Percentiles rank a stretch among this genome's conserved stretches.
Evolutionary conservation across 1,140 invertebrate species (phyloP).

Genomic region (Bicyclus anynana): DNA sequence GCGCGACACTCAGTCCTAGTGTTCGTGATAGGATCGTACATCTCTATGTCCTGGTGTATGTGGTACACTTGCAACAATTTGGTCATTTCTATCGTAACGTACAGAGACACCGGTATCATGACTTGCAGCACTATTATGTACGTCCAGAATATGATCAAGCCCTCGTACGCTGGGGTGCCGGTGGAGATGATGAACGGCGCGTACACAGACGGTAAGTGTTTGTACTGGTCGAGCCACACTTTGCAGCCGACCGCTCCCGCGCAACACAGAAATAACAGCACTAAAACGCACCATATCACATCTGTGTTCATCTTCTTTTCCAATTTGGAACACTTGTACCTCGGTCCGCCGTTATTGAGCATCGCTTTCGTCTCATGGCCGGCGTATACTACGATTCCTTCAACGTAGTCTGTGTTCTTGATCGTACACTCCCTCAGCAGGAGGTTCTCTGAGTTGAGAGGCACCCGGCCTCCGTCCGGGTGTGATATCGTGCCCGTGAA

Average conservation of each 20-base stretch:
- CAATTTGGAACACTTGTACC: conserved; percentile 95
- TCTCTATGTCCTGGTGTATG: conserved; percentile 92
- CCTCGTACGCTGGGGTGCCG: conserved; percentile 84
- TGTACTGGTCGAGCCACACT: conserved; percentile 83
- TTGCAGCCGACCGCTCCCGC: conserved; percentile 93
- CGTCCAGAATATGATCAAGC: conserved; percentile 95
- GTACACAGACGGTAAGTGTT: conserved; percentile 35
- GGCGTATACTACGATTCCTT: conserved; percentile 98
- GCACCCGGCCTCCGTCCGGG: conserved; percentile 86
- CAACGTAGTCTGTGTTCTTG: conserved; percentile 93
- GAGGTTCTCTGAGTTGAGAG: conserved; percentile 95
- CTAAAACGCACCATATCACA: conserved; percentile 97
- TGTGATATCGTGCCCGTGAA: conserved; percentile 95
- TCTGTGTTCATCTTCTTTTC: conserved; percentile 97
- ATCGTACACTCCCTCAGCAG: conserved; percentile 95
- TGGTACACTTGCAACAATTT: conserved; percentile 98
- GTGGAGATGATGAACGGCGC: conserved; percentile 81
- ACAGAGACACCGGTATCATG: conserved; percentile 97
- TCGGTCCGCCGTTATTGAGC: conserved; percentile 97
- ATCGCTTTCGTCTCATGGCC: conserved; percentile 98
- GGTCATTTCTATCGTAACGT: conserved; percentile 97
- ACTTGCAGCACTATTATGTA: conserved; percentile 97
- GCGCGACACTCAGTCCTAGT: conserved; percentile 96
- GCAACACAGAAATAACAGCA: conserved; percentile 93
- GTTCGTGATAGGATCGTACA: conserved; percentile 90